Evolutionary conservation across 2,113 vertebrate genomes (phyloP), one percentile per base, ranked within the genome.

Genomic region (Lucifuga dentata): DNA sequence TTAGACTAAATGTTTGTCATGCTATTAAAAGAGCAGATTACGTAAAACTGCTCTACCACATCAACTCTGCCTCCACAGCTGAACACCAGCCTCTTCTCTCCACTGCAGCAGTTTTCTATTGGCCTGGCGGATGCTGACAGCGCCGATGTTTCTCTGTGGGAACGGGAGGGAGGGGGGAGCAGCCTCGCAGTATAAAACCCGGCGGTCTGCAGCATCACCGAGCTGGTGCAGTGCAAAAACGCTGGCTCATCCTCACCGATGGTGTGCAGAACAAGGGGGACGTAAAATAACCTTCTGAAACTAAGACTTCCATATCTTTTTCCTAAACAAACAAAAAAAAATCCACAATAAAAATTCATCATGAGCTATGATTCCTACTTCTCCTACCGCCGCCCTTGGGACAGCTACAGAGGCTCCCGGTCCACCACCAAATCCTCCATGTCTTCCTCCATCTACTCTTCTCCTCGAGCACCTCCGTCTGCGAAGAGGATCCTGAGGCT

Each of bases 191-290:
- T 92, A 92, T 94, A 93, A 90, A 92, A 91, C 81, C 52, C 66
- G 5, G 11, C 70, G 88, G 87, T 90, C 86, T 91, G 93, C 92
- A 93, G 92, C 86, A 92, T 91, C 91, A 88, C 83, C 78, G 89
- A 90, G 88, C 90, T 93, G 93, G 92, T 91, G 93, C 93, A 94
- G 93, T 92, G 91, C 75, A 84, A 85, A 85, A 81, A 68, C 84
- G 76, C 92, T 80, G 69, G 78, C 90, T 90, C 92, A 89, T 88
- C 88, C 87, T 89, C 89, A 91, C 85, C 62, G 81, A 92, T 90
- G 91, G 91, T 91, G 92, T 93, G 89, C 86, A 93, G 92, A 90
- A 94, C 89, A 93, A 94, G 93, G 93, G 93, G 93, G 93, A 94
- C 92, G 87, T 91, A 86, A 89, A 90, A 78, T 78, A 83, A 80